Base-by-base conservation (phyloP, 1,140 invertebrate genomes). In the Eumaeus atala region DNA sequence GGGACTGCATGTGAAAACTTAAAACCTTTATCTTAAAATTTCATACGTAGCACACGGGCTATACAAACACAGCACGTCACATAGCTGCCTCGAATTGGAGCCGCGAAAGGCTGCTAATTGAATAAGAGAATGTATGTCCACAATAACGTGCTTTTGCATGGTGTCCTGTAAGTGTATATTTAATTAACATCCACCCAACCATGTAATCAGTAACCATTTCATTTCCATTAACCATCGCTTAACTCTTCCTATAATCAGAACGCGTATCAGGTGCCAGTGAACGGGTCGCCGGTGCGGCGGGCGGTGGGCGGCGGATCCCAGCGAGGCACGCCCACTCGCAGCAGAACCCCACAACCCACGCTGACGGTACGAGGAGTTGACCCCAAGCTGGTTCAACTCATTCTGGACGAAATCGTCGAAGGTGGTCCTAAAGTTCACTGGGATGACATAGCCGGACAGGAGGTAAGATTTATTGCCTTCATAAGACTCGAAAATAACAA, bases 361-460 rank as follows among this genome's bases (percentile, higher is more conserved):
- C 74, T 85, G 1, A 82, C 87, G 10, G 87, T 95, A 7, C 91
- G 93, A 61, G 94, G 94, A 1, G 92, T 95, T 7, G 97, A 98
- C 84, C 92, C 94, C n/a, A 97, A 97, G 83, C 91, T 98, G 55
- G 94, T 94, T 48, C 94, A 95, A 87, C 88, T 92, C 28, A 93
- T 94, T 61, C 79, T 94, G 50, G 92, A 93, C 84, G 92, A 94
- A 88, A 92, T 92, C 57, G 90, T 92, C 1, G 91, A 92, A 76
- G 93, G 95, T 28, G 94, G 94, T 10, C 91, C 93, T 9, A 91
- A 93, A 54, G 91, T 98, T 10, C 91, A 94, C 51, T 99, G 97
- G 97, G 93, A 96, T 56, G 96, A 98, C 72, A 97, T 99, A 64
- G 96, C 96, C 58, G 94, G 94, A 3, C 94, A 95, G 87, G 93